Base-by-base conservation (phyloP, 1,140 invertebrate genomes). In the Dinoponera quadriceps region DNA sequence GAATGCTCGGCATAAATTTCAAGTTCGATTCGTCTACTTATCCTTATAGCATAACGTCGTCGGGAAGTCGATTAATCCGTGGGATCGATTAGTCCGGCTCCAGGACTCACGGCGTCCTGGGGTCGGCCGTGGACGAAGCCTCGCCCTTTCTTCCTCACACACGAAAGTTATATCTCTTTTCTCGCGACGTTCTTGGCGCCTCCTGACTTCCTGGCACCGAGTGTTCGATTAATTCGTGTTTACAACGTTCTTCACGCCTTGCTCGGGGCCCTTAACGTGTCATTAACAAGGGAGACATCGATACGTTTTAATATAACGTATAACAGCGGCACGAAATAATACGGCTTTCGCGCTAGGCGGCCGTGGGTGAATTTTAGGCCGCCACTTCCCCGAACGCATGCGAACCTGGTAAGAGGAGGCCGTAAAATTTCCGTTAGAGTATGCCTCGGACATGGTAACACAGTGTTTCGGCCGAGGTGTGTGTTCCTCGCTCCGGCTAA, bases 161-260 rank as follows among this genome's bases (percentile, higher is more conserved):
- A 20, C 73, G 57, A 82, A 85, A 73, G 29, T 82, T 44, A 55
- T 66, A 69, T 65, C 60, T 68, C 63, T 63, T 54, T 20, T 55
- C 29, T n/a, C 16, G 25, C 55, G 25, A 44, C 66, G 16, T 68
- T 89, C 27, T 71, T 88, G 7, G 14, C 0, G 0, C 54, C 38
- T 88, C 74, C 83, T 86, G 80, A n/a, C 14, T 13, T 69, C 89
- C 90, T 85, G 85, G 4, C 88, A 9, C 29, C 38, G 25, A 51
- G 77, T 90, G 88, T 92, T 92, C 88, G 88, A 92, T 91, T 92
- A 92, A 92, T 92, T 92, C 90, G 90, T 88, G 88, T 92, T 92
- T 92, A 92, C 90, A 92, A 91, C 89, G 89, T 92, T 90, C 89
- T 91, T 92, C 90, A 90, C 91, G 88, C 92, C 89, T 92, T 78